Conservation (phyloP, 2,888 invertebrate genomes). For the Osedax frankpressi region DNA sequence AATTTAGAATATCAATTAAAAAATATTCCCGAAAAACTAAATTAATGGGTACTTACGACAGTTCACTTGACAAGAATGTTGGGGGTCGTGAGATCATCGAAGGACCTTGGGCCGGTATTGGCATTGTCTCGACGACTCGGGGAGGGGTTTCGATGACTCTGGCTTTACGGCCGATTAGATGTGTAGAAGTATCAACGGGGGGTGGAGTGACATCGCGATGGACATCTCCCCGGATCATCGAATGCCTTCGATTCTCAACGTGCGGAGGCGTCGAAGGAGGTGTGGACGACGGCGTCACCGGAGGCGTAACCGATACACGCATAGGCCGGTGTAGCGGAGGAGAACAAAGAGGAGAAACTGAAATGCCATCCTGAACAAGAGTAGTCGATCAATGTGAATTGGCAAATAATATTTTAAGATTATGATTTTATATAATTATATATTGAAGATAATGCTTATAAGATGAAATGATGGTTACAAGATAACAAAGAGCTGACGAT, state of each 20-base stretch:
- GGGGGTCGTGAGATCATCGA: neutral
- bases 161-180: neutral
- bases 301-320: too few species aligned
- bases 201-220: neutral
- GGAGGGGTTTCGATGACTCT: neutral
- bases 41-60: too few species aligned
- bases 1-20: too few species aligned
- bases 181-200: neutral
- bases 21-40: too few species aligned
- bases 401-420: too few species aligned
- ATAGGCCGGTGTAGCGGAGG: neutral
- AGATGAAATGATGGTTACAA: too few species aligned
- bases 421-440: too few species aligned
- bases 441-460: too few species aligned
- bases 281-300: neutral
- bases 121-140: neutral
- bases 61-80: too few species aligned
- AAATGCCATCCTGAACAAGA: neutral
- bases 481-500: too few species aligned
- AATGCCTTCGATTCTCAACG: neutral
- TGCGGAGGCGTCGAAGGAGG: neutral
- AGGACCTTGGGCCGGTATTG: neutral
- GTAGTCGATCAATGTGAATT: too few species aligned
- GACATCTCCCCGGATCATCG: too few species aligned
- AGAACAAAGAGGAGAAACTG: neutral